Conservation (phyloP, 2,113 vertebrate species). For the Apteryx mantelli region DNA sequence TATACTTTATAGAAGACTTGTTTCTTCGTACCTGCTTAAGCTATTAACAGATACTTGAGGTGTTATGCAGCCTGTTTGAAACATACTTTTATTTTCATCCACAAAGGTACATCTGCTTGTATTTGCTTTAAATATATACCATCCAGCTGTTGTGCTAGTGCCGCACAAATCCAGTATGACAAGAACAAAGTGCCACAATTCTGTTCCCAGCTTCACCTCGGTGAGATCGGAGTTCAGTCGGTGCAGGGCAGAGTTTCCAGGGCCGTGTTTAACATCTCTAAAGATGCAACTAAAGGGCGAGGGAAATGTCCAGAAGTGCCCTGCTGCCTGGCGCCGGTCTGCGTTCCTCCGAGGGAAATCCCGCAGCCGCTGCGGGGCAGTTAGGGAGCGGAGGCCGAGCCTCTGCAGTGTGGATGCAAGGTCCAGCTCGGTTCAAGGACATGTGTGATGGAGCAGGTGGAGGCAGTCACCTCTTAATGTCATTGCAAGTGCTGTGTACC, state of each 20-base stretch:
- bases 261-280: conserved; percentile 57
- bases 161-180: not conserved
- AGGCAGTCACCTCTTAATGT: not conserved
- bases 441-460: not conserved
- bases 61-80: not conserved
- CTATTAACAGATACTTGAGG: not conserved
- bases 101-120: not conserved
- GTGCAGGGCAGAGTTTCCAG: conserved; percentile 6
- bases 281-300: conserved; percentile 10
- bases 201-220: not conserved
- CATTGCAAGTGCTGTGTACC: not conserved
- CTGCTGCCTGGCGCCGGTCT: conserved; percentile 66
- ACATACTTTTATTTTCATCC: not conserved
- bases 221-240: conserved; percentile 47
- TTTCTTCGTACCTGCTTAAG: not conserved
- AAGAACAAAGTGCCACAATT: not conserved
- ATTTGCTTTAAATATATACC: not conserved
- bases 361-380: not conserved
- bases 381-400: not conserved
- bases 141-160: fast-evolving
- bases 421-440: not conserved
- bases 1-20: not conserved
- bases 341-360: conserved; percentile 45
- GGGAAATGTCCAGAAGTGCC: not conserved
- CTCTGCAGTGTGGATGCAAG: not conserved